Percentiles rank a stretch among this genome's conserved stretches.
Conservation (phyloP, 2,888 invertebrate species). For the Drosophila fulvimacula region DNA sequence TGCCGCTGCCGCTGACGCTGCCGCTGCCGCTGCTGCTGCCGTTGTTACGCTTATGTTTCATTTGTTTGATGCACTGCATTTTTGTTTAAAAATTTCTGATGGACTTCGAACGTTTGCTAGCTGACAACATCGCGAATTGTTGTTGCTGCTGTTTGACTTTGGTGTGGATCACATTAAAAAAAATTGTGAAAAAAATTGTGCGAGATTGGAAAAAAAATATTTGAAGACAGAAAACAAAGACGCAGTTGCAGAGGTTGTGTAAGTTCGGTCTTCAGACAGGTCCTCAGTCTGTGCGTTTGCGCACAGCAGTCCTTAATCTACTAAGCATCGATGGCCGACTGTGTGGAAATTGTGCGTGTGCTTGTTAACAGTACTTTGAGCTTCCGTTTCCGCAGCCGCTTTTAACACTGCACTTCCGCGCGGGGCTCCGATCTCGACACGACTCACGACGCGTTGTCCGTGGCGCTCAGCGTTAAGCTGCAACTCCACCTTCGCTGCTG, state of each 20-base stretch:
- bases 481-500: slow-evolving; percentile 27
- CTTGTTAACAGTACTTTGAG: slow-evolving; percentile 44
- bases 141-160: slow-evolving; percentile 30
- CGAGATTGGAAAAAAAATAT: slow-evolving; percentile 2
- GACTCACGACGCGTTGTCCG: slow-evolving; percentile 55
- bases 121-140: slow-evolving; percentile 67
- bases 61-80: slow-evolving; percentile 58
- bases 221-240: background rate
- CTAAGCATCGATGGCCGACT: slow-evolving; percentile 41
- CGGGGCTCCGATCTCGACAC: slow-evolving; percentile 76
- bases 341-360: slow-evolving; percentile 18
- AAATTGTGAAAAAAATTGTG: slow-evolving; percentile 53
- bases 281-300: slow-evolving; percentile 18
- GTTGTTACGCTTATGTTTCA: slow-evolving; percentile 33
- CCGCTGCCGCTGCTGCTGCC: slow-evolving; percentile 11
- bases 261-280: background rate
- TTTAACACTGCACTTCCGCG: slow-evolving; percentile 77
- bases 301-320: slow-evolving; percentile 40
- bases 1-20: slow-evolving; percentile 8
- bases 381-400: slow-evolving; percentile 76
- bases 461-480: slow-evolving; percentile 33
- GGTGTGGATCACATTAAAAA: slow-evolving; percentile 64
- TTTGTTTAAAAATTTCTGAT: slow-evolving; percentile 18
- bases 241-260: background rate
- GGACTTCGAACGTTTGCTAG: slow-evolving; percentile 40